Evolutionary conservation across 2,888 invertebrate species (phyloP), one percentile per base, ranked within the genome.

Genomic region (Terebella lapidaria): DNA sequence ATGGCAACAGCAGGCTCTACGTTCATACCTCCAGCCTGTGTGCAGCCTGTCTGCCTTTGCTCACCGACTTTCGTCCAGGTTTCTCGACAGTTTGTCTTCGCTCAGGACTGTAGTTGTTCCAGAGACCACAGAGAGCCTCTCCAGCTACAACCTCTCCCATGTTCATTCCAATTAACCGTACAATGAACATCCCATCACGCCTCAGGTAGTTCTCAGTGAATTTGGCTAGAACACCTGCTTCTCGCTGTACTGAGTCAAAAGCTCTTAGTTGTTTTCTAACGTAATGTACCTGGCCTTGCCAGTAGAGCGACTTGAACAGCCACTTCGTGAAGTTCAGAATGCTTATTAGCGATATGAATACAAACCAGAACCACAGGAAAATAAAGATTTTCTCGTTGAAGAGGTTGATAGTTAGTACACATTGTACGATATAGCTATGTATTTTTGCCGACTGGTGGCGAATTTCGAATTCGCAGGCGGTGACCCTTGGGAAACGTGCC

Each of bases 391-490:
- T 72, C 60, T 69, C 72, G 58, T 72, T 72, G 63, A 72, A 72
- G 24, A 72, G 64, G 60, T 72, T 72, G 45, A 72, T 70, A 1
- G 70, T 66, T 27, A 72, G 66, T 20, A 69, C 70, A 61, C 72
- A 72, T 57, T 72, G 72, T 20, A 72, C 70, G 27, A 69, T 67
- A 64, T 71, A 71, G 54, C 59, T 60, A 57, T 72, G 70, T n/a
- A 69, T 58, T 5, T 67, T 60, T 1, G 70, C 67, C 1, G 70
- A 68, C 24, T 74, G 66, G 56, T 67, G 64, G 29, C 72, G 66
- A 54, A 79, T 76, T 62, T 74, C 75, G 64, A 81, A 80, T 66
- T 79, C 79, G 70, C 81, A 81, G 64, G 79, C 71, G 15, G 80
- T 80, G 54, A 80, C 74, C 35, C 80, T 69, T 1, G 80, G 81